These are phyloP conservation scores for Bucorvus abyssinicus DNA, from an alignment of 2,797 vertebrate species.

Conservation along the genomic window DNA sequence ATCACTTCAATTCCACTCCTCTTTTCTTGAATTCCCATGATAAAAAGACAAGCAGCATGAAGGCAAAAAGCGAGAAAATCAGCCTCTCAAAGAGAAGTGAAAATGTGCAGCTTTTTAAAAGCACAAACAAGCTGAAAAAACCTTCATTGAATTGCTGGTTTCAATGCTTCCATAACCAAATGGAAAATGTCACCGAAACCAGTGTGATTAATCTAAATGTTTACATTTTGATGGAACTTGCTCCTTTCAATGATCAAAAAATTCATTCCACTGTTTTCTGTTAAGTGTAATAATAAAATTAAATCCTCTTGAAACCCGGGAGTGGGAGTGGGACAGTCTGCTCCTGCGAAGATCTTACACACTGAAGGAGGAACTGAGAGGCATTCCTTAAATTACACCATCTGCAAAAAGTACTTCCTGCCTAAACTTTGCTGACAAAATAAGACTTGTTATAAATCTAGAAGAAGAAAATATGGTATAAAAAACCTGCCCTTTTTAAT, in stretches of 20 bases:
- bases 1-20: background rate
- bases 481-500: background rate
- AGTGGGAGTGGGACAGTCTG: conserved; percentile 54
- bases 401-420: conserved; percentile 10
- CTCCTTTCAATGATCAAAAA: background rate
- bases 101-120: background rate
- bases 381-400: conserved; percentile 55
- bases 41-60: background rate
- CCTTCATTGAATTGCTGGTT: conserved; percentile 23
- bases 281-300: conserved; percentile 2
- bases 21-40: background rate
- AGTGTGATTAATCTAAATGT: conserved; percentile 39
- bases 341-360: conserved; percentile 15
- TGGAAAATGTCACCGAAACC: conserved; percentile 9
- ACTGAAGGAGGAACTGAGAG: conserved; percentile 2
- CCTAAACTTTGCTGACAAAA: conserved; percentile 18
- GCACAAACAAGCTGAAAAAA: conserved; percentile 25
- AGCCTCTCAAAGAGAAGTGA: background rate
- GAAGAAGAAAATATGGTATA: background rate
- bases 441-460: conserved; percentile 16
- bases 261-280: background rate
- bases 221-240: background rate
- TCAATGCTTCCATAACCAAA: conserved; percentile 15
- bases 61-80: background rate
- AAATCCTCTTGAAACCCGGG: conserved; percentile 9